Base-by-base conservation (phyloP, 2,888 invertebrate species). In the Agrotis exclamationis region DNA sequence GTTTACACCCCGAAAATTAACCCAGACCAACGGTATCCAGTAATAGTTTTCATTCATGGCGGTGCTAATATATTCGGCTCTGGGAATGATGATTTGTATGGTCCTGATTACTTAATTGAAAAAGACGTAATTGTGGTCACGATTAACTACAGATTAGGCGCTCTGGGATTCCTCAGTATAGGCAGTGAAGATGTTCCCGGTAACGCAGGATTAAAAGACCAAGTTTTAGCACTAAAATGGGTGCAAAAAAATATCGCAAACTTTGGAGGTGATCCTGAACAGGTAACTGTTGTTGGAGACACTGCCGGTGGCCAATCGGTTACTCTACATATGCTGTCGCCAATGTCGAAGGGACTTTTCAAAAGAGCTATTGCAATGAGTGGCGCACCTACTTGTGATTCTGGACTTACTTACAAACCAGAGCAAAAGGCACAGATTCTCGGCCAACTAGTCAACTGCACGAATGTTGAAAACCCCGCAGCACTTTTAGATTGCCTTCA, bases 101-200 rank as follows among this genome's bases (percentile, higher is more conserved):
- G 97, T 0, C 96, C 97, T 2, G 96, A 97, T 71, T 96, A 96
- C 77, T 86, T 97, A 16, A 93, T 97, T 16, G 89, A 92, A 9
- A 94, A 97, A 83, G 93, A 94, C 74, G 90, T 97, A 0, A 89
- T 97, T 1, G 84, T 97, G n/a, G 97, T 97, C 0, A 97, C 97
- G 0, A 84, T 97, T 1, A 97, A 97, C 84, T 97, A 97, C 80
- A 92, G 97, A 79, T 84, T 95, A 6, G 97, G 95, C 1, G 93
- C 93, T 0, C 82, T 97, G 1, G 97, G 97, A 3, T 97, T 97
- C 82, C 88, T 97, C 0, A 96, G 96, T 28, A 93, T 96, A 0
- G 91, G 90, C 20, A 96, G 96, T 20, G 83, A 86, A 66, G 96
- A 96, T 47, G 96, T 96, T 0, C 96, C 97, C 0, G 97, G 97